A percentile compares a stretch with the other conserved stretches of the same genome.
Conservation (phyloP, 2,888 invertebrate genomes). For the Ophion costatus region DNA sequence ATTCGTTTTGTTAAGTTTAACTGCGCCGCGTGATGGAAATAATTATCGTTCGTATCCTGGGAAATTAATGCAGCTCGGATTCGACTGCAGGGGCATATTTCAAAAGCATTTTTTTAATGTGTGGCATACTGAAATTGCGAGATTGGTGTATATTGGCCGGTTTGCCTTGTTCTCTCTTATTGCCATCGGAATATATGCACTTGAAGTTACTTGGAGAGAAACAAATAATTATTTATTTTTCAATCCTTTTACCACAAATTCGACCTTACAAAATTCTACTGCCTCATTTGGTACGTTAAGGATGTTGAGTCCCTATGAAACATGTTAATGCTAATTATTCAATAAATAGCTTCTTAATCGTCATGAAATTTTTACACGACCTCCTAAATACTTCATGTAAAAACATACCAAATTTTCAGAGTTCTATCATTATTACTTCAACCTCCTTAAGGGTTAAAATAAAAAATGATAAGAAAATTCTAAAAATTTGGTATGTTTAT, state of each 20-base stretch:
- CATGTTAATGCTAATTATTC: too few relatives aligned
- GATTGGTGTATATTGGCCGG: neutral
- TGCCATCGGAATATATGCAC: neutral
- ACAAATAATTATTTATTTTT: neutral
- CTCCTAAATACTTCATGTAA: too few relatives aligned
- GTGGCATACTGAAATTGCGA: neutral
- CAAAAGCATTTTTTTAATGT: neutral
- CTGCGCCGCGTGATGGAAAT: neutral
- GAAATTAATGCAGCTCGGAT: constrained; percentile 25
- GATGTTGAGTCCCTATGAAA: too few relatives aligned
- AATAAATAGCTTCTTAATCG: too few relatives aligned
- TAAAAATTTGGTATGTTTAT: too few relatives aligned
- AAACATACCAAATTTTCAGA: too few relatives aligned
- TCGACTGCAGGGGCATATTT: constrained; percentile 10
- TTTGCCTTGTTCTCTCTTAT: neutral
- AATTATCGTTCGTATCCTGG: neutral
- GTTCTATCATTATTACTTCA: too few relatives aligned
- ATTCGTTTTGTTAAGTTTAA: neutral
- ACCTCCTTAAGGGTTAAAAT: too few relatives aligned
- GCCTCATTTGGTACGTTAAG: neutral
- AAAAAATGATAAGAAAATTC: too few relatives aligned
- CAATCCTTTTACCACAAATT: neutral
- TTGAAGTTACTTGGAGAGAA: neutral
- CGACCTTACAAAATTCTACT: neutral
- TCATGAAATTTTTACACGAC: too few relatives aligned